These are phyloP conservation scores for Magallana ariakensis DNA, from an alignment of 1,140 invertebrate species.

Conservation along the genomic window DNA sequence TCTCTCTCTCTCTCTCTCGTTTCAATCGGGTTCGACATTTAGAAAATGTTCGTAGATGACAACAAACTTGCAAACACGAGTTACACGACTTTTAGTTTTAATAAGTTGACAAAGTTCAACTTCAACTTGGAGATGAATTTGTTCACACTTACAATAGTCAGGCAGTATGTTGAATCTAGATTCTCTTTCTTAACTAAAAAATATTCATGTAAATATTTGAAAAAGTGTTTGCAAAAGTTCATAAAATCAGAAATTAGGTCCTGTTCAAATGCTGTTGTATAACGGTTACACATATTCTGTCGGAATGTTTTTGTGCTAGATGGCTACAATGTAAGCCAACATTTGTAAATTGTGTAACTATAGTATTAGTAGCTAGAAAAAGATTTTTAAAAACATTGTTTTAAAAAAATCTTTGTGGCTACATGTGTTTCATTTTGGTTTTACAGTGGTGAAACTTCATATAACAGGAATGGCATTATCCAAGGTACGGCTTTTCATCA, in stretches of 20 bases:
- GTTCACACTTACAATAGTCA: not conserved
- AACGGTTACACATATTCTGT: too few relatives aligned
- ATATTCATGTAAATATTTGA: too few relatives aligned
- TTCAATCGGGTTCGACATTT: not conserved
- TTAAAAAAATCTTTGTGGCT: too few relatives aligned
- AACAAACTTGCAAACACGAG: not conserved
- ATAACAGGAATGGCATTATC: slow-evolving; percentile 77
- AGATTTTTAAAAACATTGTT: too few relatives aligned
- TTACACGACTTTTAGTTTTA: not conserved
- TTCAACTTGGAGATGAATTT: not conserved
- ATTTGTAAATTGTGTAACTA: too few relatives aligned
- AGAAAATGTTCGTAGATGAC: not conserved
- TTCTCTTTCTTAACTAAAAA: too few relatives aligned
- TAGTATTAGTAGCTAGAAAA: too few relatives aligned
- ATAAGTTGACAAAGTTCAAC: not conserved
- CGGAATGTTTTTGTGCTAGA: too few relatives aligned
- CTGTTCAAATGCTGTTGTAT: too few relatives aligned
- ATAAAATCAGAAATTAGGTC: too few relatives aligned
- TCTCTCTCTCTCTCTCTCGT: not conserved
- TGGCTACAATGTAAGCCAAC: too few relatives aligned
- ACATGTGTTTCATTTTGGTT: not conserved
- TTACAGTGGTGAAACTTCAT: slow-evolving; percentile 79
- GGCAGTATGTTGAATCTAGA: not conserved
- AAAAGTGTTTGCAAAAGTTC: not conserved
- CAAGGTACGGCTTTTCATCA: slow-evolving; percentile 71